Base-by-base conservation (phyloP, 2,113 vertebrate species). In the Mugil cephalus region DNA sequence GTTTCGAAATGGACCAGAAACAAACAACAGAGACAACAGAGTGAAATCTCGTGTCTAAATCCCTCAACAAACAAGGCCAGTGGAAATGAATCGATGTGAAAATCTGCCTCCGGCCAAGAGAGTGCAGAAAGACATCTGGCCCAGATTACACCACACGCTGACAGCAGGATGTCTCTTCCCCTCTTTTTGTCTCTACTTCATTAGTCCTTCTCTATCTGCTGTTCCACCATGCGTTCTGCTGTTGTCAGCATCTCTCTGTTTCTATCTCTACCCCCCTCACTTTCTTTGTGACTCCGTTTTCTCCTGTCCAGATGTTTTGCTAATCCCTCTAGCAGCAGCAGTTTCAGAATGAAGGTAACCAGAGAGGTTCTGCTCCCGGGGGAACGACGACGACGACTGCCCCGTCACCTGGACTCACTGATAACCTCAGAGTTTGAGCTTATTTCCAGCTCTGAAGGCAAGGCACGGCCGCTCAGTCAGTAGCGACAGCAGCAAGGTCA, bases 111-210 rank as follows among this genome's bases (percentile, higher is more conserved):
- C 21, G 79, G 75, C 72, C 74, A 82, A 77, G 74, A 90, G 56
- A 86, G 72, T 30, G 46, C 68, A 77, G 0, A 68, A 58, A 82
- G 81, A 84, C 87, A 92, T 90, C 88, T 94, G 90, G 79, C 88
- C 58, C 69, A 83, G 78, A 71, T 93, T 92, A 90, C 80, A 86
- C 61, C 85, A 76, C 74, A 84, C 83, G 67, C 70, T 87, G 90
- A 91, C 79, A 85, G 90, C 74, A 86, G 79, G 87, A 83, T 69
- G 81, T 77, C 73, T 77, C 80, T 56, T 76, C 75, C 82, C 35
- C 74, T 77, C 60, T 63, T 86, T 63, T 59, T 66, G 77, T 72
- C 73, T 74, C 65, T 38, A 46, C 62, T 74, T 75, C 74, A 77
- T 79, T 66, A 73, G 35, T 42, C 66, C 34, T 64, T 61, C 61